phyloP scores from a whole-genome alignment of 1,140 invertebrate species.

The Leptopilina boulardi region DNA sequence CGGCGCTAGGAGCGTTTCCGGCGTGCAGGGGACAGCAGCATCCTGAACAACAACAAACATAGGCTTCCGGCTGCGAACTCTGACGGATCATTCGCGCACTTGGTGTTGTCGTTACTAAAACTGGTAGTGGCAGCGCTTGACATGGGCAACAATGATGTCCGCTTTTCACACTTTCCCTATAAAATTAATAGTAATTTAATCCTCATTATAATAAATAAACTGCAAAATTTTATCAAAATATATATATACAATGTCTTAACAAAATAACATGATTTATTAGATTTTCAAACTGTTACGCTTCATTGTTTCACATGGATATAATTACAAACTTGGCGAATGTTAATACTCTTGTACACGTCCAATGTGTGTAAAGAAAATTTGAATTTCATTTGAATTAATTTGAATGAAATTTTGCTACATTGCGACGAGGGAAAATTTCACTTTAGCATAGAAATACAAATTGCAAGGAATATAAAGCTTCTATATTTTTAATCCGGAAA shows the following conservation, averaged over 20 bases:
- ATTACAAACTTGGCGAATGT: neutral
- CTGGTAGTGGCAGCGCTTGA: conserved; percentile 79
- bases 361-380: neutral
- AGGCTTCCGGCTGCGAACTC: conserved; percentile 92
- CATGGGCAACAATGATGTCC: conserved; percentile 78
- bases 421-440: neutral
- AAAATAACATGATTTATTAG: too few relatives aligned
- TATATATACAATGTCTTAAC: too few relatives aligned
- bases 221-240: too few relatives aligned
- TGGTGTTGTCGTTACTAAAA: conserved; percentile 83
- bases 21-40: conserved; percentile 76
- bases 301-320: conserved; percentile 6
- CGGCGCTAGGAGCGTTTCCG: conserved; percentile 75
- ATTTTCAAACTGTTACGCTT: too few relatives aligned
- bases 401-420: neutral
- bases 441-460: neutral
- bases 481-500: neutral
- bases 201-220: neutral
- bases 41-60: conserved; percentile 80
- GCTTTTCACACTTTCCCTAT: conserved; percentile 74
- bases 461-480: neutral
- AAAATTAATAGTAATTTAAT: conserved; percentile 38
- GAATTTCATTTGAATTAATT: conserved; percentile 18
- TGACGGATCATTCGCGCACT: conserved; percentile 87
- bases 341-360: neutral